A percentile compares a stretch with the other conserved stretches of the same genome.
Evolutionary conservation across 1,140 invertebrate species (phyloP).

Genomic region (Agrypnia vestita): DNA sequence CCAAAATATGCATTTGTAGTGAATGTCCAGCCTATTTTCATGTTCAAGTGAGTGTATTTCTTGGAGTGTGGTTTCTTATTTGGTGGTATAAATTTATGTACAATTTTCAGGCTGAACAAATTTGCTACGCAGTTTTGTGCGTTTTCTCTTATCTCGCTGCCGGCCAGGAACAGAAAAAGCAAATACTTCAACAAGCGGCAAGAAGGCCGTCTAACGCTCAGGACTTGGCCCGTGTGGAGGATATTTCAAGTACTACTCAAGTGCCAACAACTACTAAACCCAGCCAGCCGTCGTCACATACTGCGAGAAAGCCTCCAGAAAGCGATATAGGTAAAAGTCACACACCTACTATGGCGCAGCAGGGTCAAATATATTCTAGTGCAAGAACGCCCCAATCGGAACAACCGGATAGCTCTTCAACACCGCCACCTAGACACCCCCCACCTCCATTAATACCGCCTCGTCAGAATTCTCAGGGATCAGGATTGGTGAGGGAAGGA

Average conservation of each 20-base stretch:
- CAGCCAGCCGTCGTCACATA: conserved; percentile 36
- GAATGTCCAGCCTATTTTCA: no score
- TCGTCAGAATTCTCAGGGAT: conserved; percentile 54
- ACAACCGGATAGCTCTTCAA: neutral
- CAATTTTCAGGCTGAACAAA: conserved; percentile 94
- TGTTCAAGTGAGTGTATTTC: no score
- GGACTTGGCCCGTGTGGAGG: conserved; percentile 64
- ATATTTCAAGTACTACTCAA: conserved; percentile 56
- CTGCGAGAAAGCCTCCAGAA: conserved; percentile 42
- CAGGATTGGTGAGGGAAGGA: neutral
- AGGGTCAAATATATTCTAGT: neutral
- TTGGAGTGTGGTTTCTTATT: no score
- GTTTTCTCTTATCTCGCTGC: conserved; percentile 99
- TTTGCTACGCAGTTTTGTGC: conserved; percentile 99
- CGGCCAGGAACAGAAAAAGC: conserved; percentile 81
- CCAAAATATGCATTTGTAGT: no score
- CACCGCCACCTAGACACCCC: conserved; percentile 56
- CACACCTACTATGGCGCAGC: neutral
- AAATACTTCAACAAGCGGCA: conserved; percentile 70
- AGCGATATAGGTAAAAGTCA: conserved; percentile 33
- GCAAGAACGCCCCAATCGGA: neutral
- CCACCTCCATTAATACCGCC: conserved; percentile 58
- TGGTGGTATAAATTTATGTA: neutral
- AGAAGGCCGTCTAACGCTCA: conserved; percentile 62
- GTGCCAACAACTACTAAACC: conserved; percentile 56